phyloP scores from a whole-genome alignment of 2,797 vertebrate species.

The Lithobates pipiens region DNA sequence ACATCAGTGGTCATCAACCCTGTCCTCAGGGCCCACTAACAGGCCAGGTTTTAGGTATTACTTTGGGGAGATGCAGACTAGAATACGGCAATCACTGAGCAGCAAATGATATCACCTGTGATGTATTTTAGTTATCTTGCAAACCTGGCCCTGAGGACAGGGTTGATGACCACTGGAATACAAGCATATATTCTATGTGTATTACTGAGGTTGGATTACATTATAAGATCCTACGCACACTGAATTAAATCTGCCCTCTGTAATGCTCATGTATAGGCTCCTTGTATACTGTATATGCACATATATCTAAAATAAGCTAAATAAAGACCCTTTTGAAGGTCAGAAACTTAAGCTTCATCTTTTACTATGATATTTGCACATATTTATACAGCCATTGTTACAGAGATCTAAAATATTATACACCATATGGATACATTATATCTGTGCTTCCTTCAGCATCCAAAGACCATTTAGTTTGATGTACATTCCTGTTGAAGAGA shows the following conservation, averaged over 20 bases:
- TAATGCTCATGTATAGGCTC: not conserved
- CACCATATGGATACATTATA: not conserved
- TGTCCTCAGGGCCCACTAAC: too few species aligned
- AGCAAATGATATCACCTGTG: too few species aligned
- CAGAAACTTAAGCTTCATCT: not conserved
- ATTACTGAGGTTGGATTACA: too few species aligned
- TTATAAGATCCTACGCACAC: not conserved
- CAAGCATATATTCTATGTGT: too few species aligned
- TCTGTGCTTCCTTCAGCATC: not conserved
- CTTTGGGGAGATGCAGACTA: too few species aligned
- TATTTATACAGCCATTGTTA: not conserved
- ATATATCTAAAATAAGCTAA: not conserved
- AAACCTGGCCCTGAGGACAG: too few species aligned
- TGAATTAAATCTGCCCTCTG: not conserved
- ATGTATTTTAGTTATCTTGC: too few species aligned
- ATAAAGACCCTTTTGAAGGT: not conserved
- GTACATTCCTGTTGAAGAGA: not conserved
- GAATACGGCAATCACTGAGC: too few species aligned
- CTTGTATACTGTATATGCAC: not conserved
- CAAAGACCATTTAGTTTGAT: constrained; percentile 30
- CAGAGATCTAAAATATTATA: not conserved
- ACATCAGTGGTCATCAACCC: too few species aligned
- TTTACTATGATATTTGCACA: not conserved
- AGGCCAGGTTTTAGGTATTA: too few species aligned
- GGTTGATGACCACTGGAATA: too few species aligned